These are phyloP conservation scores for Leucania comma DNA, from an alignment of 2,888 invertebrate genomes.

Conservation along the genomic window DNA sequence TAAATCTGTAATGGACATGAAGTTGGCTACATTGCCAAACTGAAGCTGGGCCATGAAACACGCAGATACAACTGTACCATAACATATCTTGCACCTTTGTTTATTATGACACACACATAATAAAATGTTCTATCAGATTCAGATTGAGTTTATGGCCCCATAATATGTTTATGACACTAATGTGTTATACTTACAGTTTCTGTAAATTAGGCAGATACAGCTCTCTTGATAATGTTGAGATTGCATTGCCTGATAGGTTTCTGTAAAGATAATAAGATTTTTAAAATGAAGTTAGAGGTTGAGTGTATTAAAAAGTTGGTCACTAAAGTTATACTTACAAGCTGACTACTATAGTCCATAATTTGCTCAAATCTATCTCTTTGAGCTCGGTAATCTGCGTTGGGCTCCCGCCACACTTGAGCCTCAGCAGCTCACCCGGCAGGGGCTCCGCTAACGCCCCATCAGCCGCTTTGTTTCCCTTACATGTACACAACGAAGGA, in stretches of 20 bases:
- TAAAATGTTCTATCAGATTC: conserved; percentile 6
- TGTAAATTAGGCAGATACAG: conserved; percentile 92
- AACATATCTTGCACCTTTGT: conserved; percentile 6
- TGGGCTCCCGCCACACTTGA: conserved; percentile 92
- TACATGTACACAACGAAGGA: conserved; percentile 89
- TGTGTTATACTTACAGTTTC: conserved; percentile 91
- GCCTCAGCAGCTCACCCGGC: conserved; percentile 90
- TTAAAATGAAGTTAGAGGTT: background rate
- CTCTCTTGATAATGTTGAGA: conserved; percentile 91
- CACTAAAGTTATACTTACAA: conserved; percentile 88
- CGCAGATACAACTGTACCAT: conserved; percentile 5
- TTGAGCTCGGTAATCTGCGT: conserved; percentile 91
- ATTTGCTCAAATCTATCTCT: conserved; percentile 91
- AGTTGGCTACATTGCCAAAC: conserved; percentile 52
- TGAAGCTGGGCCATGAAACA: conserved; percentile 14
- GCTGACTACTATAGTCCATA: conserved; percentile 92
- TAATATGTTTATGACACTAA: conserved; percentile 24
- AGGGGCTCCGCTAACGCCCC: conserved; percentile 87
- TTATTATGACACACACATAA: conserved; percentile 15
- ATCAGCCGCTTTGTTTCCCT: conserved; percentile 90
- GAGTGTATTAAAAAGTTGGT: background rate
- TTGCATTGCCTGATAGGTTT: conserved; percentile 92
- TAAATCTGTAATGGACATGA: conserved; percentile 33
- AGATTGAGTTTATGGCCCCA: conserved; percentile 14
- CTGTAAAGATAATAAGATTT: conserved; percentile 82